These are phyloP conservation scores for Parochlus steinenii DNA, from an alignment of 2,888 invertebrate species.

Conservation along the genomic window DNA sequence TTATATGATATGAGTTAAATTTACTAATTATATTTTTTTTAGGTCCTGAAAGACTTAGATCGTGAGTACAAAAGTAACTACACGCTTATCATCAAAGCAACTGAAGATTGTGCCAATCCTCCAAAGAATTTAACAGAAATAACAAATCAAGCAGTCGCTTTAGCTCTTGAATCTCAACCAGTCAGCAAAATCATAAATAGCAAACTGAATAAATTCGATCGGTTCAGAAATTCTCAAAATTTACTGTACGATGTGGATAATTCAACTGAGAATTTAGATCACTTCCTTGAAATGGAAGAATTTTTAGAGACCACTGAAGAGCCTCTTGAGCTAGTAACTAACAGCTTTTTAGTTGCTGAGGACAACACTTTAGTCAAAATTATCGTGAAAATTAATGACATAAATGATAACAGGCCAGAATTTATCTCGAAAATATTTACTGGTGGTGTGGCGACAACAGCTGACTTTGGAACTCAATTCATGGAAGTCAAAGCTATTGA, in stretches of 20 bases:
- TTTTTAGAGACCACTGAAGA: too few relatives aligned
- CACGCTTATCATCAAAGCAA: constrained; percentile 57
- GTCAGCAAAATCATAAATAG: constrained; percentile 1
- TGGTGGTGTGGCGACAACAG: constrained; percentile 85
- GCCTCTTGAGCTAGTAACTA: not conserved
- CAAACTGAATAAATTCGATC: constrained; percentile 5
- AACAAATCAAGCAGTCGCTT: constrained; percentile 18
- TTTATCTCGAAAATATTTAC: constrained; percentile 73
- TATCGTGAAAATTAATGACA: constrained; percentile 54
- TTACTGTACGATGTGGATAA: not conserved
- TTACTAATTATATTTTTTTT: constrained; percentile 13
- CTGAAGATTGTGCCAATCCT: constrained; percentile 57
- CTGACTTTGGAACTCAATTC: constrained; percentile 76
- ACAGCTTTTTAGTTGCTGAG: constrained; percentile 16
- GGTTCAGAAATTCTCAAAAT: constrained; percentile 4
- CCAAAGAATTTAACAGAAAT: constrained; percentile 29
- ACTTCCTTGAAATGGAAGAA: too few relatives aligned
- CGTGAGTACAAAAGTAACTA: constrained; percentile 54
- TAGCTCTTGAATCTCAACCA: too few relatives aligned
- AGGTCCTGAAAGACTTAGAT: constrained; percentile 48
- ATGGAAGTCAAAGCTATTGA: constrained; percentile 72
- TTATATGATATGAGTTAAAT: not conserved
- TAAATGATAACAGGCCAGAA: constrained; percentile 81
- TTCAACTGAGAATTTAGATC: not conserved
- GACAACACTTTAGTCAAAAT: constrained; percentile 58